Base-by-base conservation (phyloP, 2,797 vertebrate species). In the Hemibagrus guttatus region DNA sequence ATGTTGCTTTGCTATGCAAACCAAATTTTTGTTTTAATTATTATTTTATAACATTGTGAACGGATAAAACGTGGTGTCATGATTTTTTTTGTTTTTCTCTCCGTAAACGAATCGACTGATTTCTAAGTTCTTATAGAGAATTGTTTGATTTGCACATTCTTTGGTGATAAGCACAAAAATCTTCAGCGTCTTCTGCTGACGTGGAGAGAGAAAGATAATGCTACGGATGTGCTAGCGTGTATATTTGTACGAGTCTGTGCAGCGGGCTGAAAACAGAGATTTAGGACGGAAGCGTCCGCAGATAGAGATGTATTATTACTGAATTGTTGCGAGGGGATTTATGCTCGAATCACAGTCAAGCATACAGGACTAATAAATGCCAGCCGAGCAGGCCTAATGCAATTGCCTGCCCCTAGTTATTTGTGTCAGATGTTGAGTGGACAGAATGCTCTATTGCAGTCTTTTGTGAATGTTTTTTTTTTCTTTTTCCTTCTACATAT, bases 161-260 rank as follows among this genome's bases (percentile, higher is more conserved):
- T 97, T 97, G 96, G 97, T 97, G 96, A 99, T 96, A 99, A 99
- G 98, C 98, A 99, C 98, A 99, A 99, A 78, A 97, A 95, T 90
- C 94, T 95, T 96, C 96, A 89, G 95, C 95, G 94, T 96, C 96
- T 96, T 96, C 96, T 96, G 95, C 94, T 94, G 94, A 97, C 94
- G 94, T 72, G 71, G 28, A 66, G n/a, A 83, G 39, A 83, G 68
- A 84, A 54, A 82, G 83, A 89, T 58, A 61, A 64, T 14, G 81
- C 58, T 75, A 84, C 64, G 42, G 76, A 54, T 66, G 52, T 35
- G 61, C 61, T 66, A 46, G 81, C 6, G 28, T 31, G 83, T 49
- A 52, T 63, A 23, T 23, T 63, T 28, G 61, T 82, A 82, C 63
- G 78, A 95, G 90, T 95, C 93, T 90, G 87, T 95, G 93, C 94